These are phyloP conservation scores for Drosophila phalerata DNA, from an alignment of 2,888 invertebrate species.

Conservation along the genomic window DNA sequence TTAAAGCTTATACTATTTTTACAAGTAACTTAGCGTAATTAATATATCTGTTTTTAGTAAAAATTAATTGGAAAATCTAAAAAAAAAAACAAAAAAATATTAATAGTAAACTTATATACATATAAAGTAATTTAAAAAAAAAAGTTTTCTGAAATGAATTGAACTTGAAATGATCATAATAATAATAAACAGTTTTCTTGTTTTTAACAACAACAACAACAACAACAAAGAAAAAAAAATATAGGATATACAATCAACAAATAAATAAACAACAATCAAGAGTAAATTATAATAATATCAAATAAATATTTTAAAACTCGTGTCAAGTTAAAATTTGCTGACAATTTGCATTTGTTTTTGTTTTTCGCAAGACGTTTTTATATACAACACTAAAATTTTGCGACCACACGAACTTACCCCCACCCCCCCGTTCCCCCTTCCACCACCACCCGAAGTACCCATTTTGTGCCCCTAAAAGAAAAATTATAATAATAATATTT, in stretches of 20 bases:
- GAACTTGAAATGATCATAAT: constrained; percentile 43
- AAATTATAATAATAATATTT: constrained; percentile 30
- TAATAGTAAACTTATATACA: constrained; percentile 38
- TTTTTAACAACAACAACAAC: constrained; percentile 70
- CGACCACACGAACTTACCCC: constrained; percentile 58
- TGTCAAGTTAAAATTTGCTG: constrained; percentile 72
- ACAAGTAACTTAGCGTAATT: constrained; percentile 78
- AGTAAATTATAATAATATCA: constrained; percentile 68
- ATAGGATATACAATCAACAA: constrained; percentile 45
- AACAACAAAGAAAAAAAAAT: constrained; percentile 26
- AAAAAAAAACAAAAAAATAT: constrained; percentile 51
- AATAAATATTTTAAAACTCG: constrained; percentile 62
- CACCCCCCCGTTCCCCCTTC: constrained; percentile 10
- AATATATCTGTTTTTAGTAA: constrained; percentile 78
- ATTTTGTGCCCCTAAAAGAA: constrained; percentile 17
- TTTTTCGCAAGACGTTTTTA: constrained; percentile 79
- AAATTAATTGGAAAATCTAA: constrained; percentile 64
- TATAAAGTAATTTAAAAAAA: constrained; percentile 75
- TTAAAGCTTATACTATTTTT: constrained; percentile 76
- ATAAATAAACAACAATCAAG: constrained; percentile 40
- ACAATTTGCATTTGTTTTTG: constrained; percentile 83
- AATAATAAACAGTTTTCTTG: constrained; percentile 77
- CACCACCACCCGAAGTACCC: constrained; percentile 28
- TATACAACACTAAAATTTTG: constrained; percentile 61
- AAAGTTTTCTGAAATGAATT: constrained; percentile 61